Conservation (phyloP, 2,797 vertebrate genomes). For the Thalassophryne amazonica region DNA sequence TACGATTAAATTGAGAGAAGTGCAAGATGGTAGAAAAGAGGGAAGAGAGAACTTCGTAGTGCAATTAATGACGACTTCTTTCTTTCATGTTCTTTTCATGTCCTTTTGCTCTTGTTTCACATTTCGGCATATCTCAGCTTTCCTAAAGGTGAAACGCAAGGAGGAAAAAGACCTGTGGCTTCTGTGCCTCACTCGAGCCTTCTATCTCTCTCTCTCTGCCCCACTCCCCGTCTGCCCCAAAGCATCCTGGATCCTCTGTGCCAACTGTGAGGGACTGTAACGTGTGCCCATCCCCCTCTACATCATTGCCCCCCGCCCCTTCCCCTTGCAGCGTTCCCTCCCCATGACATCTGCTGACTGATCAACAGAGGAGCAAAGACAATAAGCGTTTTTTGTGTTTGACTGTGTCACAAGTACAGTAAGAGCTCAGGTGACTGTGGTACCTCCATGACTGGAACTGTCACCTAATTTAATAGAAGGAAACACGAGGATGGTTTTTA, state of each 20-base stretch:
- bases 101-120: slow-evolving; percentile 39
- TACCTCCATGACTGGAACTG: background rate
- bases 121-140: slow-evolving; percentile 17
- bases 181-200: slow-evolving; percentile 47
- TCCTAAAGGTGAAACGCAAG: slow-evolving; percentile 51
- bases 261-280: slow-evolving; percentile 82
- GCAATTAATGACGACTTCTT: slow-evolving; percentile 63
- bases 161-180: slow-evolving; percentile 47
- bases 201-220: slow-evolving; percentile 58
- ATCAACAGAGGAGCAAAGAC: slow-evolving; percentile 46
- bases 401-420: slow-evolving; percentile 18
- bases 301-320: slow-evolving; percentile 1
- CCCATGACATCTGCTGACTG: slow-evolving; percentile 43
- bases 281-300: slow-evolving; percentile 46
- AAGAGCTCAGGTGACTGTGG: background rate
- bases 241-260: slow-evolving; percentile 69
- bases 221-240: slow-evolving; percentile 57
- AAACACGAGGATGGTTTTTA: no score
- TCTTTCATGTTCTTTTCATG: slow-evolving; percentile 71
- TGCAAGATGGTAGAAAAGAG: slow-evolving; percentile 57
- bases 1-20: slow-evolving; percentile 72
- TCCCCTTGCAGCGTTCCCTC: background rate
- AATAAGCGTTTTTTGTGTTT: slow-evolving; percentile 22
- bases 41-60: slow-evolving; percentile 60
- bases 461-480: slow-evolving; percentile 22